Evolutionary conservation across 1,140 invertebrate species (phyloP), one percentile per base, ranked within the genome.

Genomic region (Aricia agestis): DNA sequence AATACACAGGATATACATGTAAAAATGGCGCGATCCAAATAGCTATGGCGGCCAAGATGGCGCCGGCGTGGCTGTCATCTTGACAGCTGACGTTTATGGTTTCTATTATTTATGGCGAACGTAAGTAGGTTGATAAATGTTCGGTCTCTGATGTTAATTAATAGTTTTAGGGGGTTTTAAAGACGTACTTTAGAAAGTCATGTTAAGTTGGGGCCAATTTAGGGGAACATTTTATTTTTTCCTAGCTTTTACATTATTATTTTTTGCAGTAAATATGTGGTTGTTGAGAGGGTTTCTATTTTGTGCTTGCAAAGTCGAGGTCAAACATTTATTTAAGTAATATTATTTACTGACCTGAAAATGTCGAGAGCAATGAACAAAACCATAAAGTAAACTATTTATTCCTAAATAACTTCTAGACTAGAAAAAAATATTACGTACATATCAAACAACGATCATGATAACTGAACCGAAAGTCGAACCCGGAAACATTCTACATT

Each of bases 1-100:
- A 66, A 66, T 66, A 66, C 65, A 66, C 65, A 66, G 65, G 65
- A 66, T 66, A 66, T 66, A 66, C 19, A 15, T 66, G 65, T 66
- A 66, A 66, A 66, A 66, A 66, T 66, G 65, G 65, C 65, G 65
- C 65, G 65, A 66, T 41, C 31, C 9, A 66, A 66, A 66, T 66
- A 66, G 65, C 6, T 10, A 19, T 25, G 65, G 9, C 31, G 65
- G 9, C 63, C n/a, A 36, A 31, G 65, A 31, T 31, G 65, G 65
- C 45, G 45, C 45, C 45, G 65, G 3, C 31, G 19, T 66, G 9
- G 65, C 31, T 66, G 65, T 66, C 25, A 31, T 66, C 32, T 66
- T 66, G 65, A 66, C 65, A 63, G 18, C 19, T 63, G 59, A 63
- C 59, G 59, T 19, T 63, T 19, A 25, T 63, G 9, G 19, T 63